phyloP scores from a whole-genome alignment of 2,113 vertebrate genomes.

The Percina caprodes region DNA sequence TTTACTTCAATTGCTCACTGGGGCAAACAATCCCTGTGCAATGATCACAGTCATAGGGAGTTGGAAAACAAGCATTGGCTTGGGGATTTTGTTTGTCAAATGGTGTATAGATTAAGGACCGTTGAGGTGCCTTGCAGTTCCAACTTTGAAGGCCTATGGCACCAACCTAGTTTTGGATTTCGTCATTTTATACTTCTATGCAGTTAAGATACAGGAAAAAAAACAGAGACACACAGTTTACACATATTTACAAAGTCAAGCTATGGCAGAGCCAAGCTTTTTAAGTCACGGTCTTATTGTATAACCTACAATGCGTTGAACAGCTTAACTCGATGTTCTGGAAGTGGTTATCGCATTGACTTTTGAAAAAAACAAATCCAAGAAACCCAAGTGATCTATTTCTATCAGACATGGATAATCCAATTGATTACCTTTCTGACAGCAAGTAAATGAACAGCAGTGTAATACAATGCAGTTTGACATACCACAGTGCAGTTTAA shows the following conservation, averaged over 20 bases:
- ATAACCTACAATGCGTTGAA: neutral
- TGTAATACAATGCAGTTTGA: conserved; percentile 42
- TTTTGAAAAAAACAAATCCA: neutral
- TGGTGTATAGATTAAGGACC: neutral
- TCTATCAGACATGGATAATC: conserved; percentile 25
- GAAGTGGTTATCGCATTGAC: conserved; percentile 8
- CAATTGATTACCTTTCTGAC: conserved; percentile 32
- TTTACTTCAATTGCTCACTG: neutral
- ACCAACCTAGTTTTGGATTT: neutral
- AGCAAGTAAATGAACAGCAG: conserved; percentile 35
- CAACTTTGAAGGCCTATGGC: neutral
- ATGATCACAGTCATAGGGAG: neutral
- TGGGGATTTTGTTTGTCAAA: neutral
- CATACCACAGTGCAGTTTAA: conserved; percentile 25
- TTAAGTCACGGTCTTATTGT: neutral
- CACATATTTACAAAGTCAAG: neutral
- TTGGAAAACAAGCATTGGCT: neutral
- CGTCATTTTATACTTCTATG: neutral
- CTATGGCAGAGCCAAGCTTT: neutral
- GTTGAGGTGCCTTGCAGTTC: neutral
- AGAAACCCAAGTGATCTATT: conserved; percentile 14
- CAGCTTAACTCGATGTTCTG: neutral
- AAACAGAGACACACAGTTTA: neutral
- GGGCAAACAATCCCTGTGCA: neutral
- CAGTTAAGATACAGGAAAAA: neutral